Base-by-base conservation (phyloP, 2,113 vertebrate genomes). In the Cavia aperea region DNA sequence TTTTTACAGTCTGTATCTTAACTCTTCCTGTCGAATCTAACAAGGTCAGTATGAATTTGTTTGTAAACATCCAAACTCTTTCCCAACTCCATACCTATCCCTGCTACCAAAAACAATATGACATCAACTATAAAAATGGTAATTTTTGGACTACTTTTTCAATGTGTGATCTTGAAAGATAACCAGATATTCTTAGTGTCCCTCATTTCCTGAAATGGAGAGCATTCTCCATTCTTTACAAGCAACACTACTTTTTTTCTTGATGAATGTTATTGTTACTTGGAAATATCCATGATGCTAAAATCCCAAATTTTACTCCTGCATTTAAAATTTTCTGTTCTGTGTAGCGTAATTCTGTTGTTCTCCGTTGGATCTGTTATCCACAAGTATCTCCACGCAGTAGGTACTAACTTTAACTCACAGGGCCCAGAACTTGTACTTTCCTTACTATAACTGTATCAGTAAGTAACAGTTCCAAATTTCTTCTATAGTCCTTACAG, bases 21-120 rank as follows among this genome's bases (percentile, higher is more conserved):
- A 93, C 86, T 96, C 96, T 97, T 97, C 97, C 95, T 97, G 89
- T 96, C 96, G 94, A 97, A 75, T 95, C 89, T 93, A 96, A 97
- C 89, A 95, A 98, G 96, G 97, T 97, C 96, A 97, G 97, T 97
- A 97, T 97, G 93, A 94, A 97, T 96, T 96, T 95, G 81, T 90
- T 56, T 96, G 83, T 92, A 96, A 93, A 73, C 92, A 94, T 29
- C 1, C 90, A 82, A 78, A 90, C 90, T 95, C 43, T 96, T 93
- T 85, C 87, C 31, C 91, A 72, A 39, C 54, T 85, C 46, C 12
- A 23, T 68, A 60, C 62, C 89, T 84, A 39, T 43, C 43, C 60
- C 19, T 68, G 12, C 86, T 89, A 68, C 39, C 43, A 88, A 92
- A 92, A 89, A 63, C 79, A 78, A 4, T 54, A 81, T 79, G 60